Percentiles rank a stretch among this genome's conserved stretches.
Conservation (phyloP, 2,797 vertebrate species). For the Yasuhikotakia modesta region DNA sequence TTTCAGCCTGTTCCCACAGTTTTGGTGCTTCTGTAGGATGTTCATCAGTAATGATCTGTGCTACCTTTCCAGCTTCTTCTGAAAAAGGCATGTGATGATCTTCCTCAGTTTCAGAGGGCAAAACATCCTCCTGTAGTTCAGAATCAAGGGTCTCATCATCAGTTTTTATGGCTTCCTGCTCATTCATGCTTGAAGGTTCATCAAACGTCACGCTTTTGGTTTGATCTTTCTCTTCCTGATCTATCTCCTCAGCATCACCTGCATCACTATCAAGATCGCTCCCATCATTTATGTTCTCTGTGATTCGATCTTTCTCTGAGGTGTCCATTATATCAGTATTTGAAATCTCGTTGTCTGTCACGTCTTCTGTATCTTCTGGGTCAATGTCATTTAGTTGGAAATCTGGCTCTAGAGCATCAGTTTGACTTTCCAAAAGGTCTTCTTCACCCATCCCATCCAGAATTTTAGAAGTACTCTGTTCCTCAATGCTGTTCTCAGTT, state of each 20-base stretch:
- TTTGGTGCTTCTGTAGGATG: constrained; percentile 42
- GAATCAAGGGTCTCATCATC: constrained; percentile 9
- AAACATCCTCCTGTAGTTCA: constrained; percentile 31
- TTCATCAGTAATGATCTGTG: constrained; percentile 28
- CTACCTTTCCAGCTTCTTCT: neutral
- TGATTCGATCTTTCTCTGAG: constrained; percentile 45
- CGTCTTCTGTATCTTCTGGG: constrained; percentile 18
- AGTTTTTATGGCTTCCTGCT: constrained; percentile 36
- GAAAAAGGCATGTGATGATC: no score
- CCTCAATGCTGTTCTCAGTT: neutral
- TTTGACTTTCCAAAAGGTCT: constrained; percentile 2
- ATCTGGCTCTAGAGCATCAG: neutral
- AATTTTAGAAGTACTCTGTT: constrained; percentile 7
- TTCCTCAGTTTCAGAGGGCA: neutral
- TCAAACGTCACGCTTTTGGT: neutral
- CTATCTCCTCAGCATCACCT: constrained; percentile 40
- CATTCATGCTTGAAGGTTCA: constrained; percentile 9
- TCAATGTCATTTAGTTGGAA: neutral
- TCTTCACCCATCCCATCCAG: constrained; percentile 39
- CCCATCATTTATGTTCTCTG: constrained; percentile 28
- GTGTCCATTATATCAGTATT: constrained; percentile 13
- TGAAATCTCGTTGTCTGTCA: constrained; percentile 17
- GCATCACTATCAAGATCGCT: constrained; percentile 46
- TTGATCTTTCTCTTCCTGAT: constrained; percentile 26
- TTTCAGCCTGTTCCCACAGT: constrained; percentile 15